Conservation (phyloP, 1,140 invertebrate genomes). For the Bombus balteatus region DNA sequence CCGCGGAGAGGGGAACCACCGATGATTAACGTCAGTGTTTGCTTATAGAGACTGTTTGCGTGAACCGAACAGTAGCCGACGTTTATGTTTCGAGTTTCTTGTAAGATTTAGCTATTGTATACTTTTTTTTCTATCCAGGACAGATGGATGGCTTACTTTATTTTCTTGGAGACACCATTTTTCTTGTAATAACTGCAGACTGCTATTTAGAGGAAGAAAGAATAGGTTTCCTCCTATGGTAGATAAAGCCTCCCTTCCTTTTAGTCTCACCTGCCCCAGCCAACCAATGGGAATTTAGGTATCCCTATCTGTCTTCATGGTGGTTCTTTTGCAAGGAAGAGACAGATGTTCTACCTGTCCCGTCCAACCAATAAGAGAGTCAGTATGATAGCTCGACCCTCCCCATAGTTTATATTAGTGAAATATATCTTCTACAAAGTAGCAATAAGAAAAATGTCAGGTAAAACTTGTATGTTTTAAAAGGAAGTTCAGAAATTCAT, state of each 20-base stretch:
- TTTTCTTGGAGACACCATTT: neutral
- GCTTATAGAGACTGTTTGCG: constrained; percentile 49
- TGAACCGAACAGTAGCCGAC: constrained; percentile 46
- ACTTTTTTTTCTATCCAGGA: neutral
- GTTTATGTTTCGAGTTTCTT: constrained; percentile 55
- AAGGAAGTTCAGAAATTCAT: neutral
- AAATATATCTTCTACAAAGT: neutral
- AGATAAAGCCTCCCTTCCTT: neutral
- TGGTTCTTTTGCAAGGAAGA: neutral
- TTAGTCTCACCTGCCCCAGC: neutral
- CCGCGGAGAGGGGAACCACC: constrained; percentile 7
- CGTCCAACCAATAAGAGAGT: constrained; percentile 14
- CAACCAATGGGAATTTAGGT: constrained; percentile 12
- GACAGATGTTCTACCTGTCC: constrained; percentile 4
- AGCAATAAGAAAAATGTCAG: neutral
- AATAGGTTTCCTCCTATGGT: neutral
- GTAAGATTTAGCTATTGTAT: constrained; percentile 2
- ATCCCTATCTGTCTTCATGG: neutral
- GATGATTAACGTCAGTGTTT: constrained; percentile 43
- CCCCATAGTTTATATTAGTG: neutral
- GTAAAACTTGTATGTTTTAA: neutral
- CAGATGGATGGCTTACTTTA: neutral
- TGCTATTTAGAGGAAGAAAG: neutral
- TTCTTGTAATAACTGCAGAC: neutral
- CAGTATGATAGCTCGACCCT: neutral